Conservation (phyloP, 2,113 vertebrate species). For the Microtus pennsylvanicus region DNA sequence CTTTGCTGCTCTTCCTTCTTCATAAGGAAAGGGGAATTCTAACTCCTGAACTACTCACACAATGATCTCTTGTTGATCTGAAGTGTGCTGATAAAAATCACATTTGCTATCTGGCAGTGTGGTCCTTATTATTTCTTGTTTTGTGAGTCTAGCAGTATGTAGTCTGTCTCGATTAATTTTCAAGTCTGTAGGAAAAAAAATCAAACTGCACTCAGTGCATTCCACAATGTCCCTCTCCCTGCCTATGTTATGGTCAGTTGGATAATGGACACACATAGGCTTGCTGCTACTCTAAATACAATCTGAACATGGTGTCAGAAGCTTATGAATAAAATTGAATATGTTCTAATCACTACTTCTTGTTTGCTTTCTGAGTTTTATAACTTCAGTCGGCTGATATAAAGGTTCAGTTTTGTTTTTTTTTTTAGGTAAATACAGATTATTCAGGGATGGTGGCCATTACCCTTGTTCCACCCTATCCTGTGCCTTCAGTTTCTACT, state of each 20-base stretch:
- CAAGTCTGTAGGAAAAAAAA: neutral
- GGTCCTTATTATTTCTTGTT: neutral
- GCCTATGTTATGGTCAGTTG: neutral
- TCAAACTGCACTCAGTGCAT: neutral
- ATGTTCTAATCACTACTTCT: neutral
- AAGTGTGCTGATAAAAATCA: neutral
- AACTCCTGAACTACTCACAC: neutral
- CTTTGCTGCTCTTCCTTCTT: neutral
- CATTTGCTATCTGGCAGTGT: neutral
- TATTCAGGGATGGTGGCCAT: accelerated
- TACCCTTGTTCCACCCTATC: neutral
- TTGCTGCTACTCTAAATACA: neutral
- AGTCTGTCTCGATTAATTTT: neutral
- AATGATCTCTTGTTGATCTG: neutral
- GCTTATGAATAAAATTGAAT: neutral
- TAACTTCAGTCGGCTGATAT: neutral
- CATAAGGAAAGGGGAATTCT: neutral
- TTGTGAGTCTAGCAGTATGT: neutral
- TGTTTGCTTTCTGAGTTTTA: neutral
- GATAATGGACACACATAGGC: too few relatives aligned
- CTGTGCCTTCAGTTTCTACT: neutral
- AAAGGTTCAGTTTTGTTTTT: neutral
- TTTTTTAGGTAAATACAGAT: neutral
- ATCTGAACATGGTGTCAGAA: neutral
- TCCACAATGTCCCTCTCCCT: neutral